A percentile compares a stretch with the other conserved stretches of the same genome.
These are phyloP conservation scores for Odontomyia ornata DNA, from an alignment of 2,888 invertebrate genomes.

Conservation along the genomic window DNA sequence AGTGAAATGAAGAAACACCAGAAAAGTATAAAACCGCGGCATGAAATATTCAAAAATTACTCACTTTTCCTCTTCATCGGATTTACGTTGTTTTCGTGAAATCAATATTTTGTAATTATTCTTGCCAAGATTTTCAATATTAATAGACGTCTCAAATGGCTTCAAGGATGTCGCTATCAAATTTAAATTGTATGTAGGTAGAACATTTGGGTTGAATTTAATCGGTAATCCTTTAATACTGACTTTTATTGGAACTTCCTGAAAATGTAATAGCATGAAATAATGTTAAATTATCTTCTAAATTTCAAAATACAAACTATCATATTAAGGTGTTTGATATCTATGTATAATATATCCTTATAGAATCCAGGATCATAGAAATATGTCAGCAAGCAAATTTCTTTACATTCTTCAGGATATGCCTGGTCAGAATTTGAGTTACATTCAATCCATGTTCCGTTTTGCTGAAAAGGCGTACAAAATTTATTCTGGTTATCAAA, in stretches of 20 bases:
- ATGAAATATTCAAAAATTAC: too few species aligned
- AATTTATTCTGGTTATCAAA: neutral
- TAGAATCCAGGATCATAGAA: constrained; percentile 21
- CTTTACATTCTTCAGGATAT: neutral
- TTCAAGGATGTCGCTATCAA: constrained; percentile 53
- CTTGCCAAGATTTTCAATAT: constrained; percentile 56
- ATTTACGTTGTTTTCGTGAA: constrained; percentile 51
- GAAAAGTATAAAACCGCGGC: too few species aligned
- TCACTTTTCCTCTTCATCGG: constrained; percentile 47
- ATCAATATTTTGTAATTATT: constrained; percentile 56
- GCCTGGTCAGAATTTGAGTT: neutral
- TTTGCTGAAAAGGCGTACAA: neutral
- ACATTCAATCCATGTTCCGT: neutral
- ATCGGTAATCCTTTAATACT: constrained; percentile 51
- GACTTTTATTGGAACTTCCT: constrained; percentile 52
- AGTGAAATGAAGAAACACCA: too few species aligned
- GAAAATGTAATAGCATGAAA: neutral
- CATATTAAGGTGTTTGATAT: neutral
- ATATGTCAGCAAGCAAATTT: neutral
- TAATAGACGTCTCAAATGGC: constrained; percentile 52
- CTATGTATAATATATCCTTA: neutral
- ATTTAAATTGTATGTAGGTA: constrained; percentile 55
- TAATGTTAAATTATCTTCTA: neutral
- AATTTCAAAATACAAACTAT: neutral
- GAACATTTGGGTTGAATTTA: constrained; percentile 55